Evolutionary conservation across 2,888 invertebrate genomes (phyloP).

Genomic region (Himalopsyche kuldschensis): DNA sequence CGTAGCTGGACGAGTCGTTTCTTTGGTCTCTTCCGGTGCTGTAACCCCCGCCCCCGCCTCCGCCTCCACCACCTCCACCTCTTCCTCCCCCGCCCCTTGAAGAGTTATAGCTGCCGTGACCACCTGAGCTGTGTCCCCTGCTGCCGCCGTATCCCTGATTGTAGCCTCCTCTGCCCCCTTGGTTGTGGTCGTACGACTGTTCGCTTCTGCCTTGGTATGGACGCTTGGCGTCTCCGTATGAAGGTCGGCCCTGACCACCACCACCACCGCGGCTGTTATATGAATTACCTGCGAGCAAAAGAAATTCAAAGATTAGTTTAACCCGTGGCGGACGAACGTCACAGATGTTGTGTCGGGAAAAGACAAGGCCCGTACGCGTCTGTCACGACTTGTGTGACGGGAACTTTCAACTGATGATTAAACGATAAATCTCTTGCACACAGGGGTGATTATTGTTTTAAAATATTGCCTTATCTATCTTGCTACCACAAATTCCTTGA

Average conservation of each 20-base stretch:
- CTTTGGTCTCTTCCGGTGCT: not conserved
- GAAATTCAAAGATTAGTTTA: not conserved
- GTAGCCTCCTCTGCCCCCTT: conserved; percentile 3
- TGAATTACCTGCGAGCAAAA: not conserved
- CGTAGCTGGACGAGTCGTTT: not conserved
- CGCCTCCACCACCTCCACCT: not conserved
- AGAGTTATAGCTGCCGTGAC: not conserved
- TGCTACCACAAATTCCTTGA: no score
- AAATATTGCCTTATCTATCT: no score
- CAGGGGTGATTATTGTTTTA: no score
- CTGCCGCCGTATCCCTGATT: not conserved
- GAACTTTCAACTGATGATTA: no score
- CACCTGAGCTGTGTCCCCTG: conserved; percentile 9
- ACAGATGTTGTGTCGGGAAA: no score
- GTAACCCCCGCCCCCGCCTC: not conserved
- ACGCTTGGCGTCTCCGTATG: conserved; percentile 26
- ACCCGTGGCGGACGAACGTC: no score
- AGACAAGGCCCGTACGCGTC: no score
- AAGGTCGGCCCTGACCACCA: conserved; percentile 40
- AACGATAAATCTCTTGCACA: no score
- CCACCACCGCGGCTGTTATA: conserved; percentile 33
- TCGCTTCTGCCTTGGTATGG: conserved; percentile 2
- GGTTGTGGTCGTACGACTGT: not conserved
- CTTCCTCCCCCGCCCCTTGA: not conserved
- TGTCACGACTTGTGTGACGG: no score